A percentile compares a stretch with the other conserved stretches of the same genome.
These are phyloP conservation scores for Botia almorhae DNA, from an alignment of 2,797 vertebrate species.

Conservation along the genomic window DNA sequence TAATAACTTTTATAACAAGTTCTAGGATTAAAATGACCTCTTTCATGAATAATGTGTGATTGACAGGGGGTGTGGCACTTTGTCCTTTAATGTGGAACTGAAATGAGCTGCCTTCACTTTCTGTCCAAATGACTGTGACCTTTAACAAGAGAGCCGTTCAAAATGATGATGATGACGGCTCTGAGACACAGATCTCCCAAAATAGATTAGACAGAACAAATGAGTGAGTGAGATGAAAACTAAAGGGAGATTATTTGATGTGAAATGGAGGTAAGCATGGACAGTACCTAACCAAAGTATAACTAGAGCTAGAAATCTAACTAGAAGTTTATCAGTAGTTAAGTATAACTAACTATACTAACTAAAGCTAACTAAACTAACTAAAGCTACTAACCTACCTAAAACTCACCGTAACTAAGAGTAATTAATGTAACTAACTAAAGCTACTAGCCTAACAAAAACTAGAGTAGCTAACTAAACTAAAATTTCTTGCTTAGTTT, in stretches of 20 bases:
- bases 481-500: too few species aligned
- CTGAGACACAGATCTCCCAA: slow-evolving; percentile 34
- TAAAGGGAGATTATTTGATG: slow-evolving; percentile 45
- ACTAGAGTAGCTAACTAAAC: too few species aligned
- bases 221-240: slow-evolving; percentile 38
- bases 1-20: slow-evolving; percentile 17
- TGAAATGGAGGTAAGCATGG: slow-evolving; percentile 22
- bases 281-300: not conserved
- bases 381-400: too few species aligned
- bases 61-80: slow-evolving; percentile 19
- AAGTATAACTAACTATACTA: not conserved
- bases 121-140: slow-evolving; percentile 61
- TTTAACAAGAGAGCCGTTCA: slow-evolving; percentile 60
- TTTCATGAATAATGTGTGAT: slow-evolving; percentile 46
- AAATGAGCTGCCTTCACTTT: slow-evolving; percentile 62
- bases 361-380: too few species aligned
- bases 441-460: too few species aligned
- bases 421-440: too few species aligned
- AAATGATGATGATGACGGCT: slow-evolving; percentile 35
- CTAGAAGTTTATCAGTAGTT: not conserved
- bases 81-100: slow-evolving; percentile 52
- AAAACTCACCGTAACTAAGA: too few species aligned
- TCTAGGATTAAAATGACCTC: slow-evolving; percentile 28
- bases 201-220: slow-evolving; percentile 41
- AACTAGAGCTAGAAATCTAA: too few species aligned